phyloP scores from a whole-genome alignment of 2,113 vertebrate species.

The Hydrochoerus hydrochaeris region DNA sequence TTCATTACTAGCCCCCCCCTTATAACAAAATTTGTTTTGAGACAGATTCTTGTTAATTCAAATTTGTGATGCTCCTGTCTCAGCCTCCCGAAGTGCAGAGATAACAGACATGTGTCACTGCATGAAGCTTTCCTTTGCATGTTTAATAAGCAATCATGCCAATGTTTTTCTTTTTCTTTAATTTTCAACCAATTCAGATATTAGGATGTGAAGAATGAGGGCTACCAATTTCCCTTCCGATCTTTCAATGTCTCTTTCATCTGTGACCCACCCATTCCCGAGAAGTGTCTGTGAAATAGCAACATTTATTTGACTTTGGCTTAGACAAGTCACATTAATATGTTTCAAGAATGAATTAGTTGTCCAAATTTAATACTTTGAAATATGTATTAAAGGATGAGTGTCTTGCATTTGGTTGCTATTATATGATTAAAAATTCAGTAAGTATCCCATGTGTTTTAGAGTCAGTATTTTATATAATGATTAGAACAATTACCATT shows the following conservation, averaged over 20 bases:
- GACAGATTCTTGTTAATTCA: no score
- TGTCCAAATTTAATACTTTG: not conserved
- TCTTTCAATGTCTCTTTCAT: not conserved
- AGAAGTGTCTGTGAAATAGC: not conserved
- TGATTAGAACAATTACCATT: slow-evolving; percentile 37
- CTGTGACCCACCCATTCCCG: not conserved
- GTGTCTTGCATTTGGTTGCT: not conserved
- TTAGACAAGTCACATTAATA: not conserved
- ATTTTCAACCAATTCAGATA: not conserved
- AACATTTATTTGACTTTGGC: not conserved
- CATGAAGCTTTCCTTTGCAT: not conserved
- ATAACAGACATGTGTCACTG: no score
- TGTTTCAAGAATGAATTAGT: not conserved
- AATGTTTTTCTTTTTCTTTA: not conserved
- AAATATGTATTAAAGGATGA: not conserved
- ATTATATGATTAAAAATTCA: slow-evolving; percentile 39
- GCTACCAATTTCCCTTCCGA: not conserved
- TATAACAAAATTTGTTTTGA: not conserved
- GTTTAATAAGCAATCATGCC: not conserved
- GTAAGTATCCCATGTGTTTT: not conserved
- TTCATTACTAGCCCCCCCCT: not conserved
- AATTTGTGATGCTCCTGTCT: not conserved
- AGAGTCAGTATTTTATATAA: not conserved
- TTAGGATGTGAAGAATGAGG: not conserved
- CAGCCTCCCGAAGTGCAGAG: not conserved